Conservation (phyloP, 2,797 vertebrate species). For the Heliangelus exortis region DNA sequence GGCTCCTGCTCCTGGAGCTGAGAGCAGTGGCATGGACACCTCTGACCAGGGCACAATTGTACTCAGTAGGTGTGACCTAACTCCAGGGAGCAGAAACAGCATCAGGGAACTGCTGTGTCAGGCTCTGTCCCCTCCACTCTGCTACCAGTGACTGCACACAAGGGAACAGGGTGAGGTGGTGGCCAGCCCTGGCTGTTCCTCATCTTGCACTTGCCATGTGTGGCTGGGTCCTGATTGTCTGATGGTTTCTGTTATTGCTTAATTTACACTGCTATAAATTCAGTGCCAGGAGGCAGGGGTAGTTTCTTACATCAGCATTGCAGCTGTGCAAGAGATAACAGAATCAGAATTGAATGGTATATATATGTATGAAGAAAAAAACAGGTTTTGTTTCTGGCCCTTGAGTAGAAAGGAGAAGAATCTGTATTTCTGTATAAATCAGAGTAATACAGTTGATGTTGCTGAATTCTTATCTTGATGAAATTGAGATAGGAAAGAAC, state of each 20-base stretch:
- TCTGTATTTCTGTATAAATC: not conserved
- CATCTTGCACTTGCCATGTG: rapidly evolving
- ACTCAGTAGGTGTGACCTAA: rapidly evolving
- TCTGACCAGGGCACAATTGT: rapidly evolving
- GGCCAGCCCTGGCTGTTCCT: not conserved
- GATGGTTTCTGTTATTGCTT: not conserved
- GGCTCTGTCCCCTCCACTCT: rapidly evolving
- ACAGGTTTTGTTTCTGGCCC: not conserved
- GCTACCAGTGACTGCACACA: not conserved
- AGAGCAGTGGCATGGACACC: rapidly evolving
- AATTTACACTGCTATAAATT: not conserved
- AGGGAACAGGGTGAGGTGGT: not conserved
- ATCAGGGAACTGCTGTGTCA: rapidly evolving
- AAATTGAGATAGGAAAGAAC: not conserved
- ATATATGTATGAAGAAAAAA: too few species aligned
- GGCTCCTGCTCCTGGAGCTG: not conserved
- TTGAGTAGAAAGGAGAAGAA: not conserved
- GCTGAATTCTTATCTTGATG: not conserved
- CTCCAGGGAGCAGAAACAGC: not conserved
- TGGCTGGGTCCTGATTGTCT: not conserved
- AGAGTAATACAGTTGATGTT: not conserved
- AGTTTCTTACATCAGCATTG: not conserved
- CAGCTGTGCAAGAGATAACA: not conserved
- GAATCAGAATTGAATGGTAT: not conserved
- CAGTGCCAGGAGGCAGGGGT: not conserved